phyloP scores from a whole-genome alignment of 2,888 invertebrate species.

The Parascotia fuliginaria region DNA sequence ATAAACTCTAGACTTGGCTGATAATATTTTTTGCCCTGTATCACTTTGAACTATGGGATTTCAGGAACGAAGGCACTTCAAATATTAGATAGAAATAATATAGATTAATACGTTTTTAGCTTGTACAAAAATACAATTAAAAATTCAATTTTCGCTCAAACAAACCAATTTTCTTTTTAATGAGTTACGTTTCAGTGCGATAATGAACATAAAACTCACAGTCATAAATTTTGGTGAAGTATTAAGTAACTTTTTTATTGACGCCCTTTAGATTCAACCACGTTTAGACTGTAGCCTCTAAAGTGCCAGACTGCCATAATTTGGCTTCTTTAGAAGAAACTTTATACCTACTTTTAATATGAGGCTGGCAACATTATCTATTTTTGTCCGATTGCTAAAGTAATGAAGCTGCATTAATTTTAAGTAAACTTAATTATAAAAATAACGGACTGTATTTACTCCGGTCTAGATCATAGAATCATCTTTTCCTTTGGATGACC shows the following conservation, averaged over 20 bases:
- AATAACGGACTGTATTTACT: too few relatives aligned
- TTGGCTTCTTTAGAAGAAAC: slow-evolving; percentile 10
- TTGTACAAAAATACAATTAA: neutral
- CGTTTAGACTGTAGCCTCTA: slow-evolving; percentile 23
- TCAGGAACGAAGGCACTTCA: too few relatives aligned
- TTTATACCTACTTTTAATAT: slow-evolving; percentile 13
- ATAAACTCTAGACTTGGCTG: too few relatives aligned
- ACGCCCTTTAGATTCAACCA: slow-evolving; percentile 22
- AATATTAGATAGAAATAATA: too few relatives aligned
- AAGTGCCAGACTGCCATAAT: slow-evolving; percentile 13
- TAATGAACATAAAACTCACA: slow-evolving; percentile 21
- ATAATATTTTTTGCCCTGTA: too few relatives aligned
- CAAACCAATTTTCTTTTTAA: neutral
- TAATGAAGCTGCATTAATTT: too few relatives aligned
- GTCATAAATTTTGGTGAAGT: slow-evolving; percentile 30
- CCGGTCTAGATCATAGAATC: too few relatives aligned
- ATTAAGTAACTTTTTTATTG: slow-evolving; percentile 32
- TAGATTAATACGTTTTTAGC: too few relatives aligned
- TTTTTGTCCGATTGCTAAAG: neutral
- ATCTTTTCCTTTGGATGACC: too few relatives aligned
- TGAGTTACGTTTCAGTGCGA: neutral
- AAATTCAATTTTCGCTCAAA: neutral
- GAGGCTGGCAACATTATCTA: neutral
- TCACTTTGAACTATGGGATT: too few relatives aligned
- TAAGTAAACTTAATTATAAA: too few relatives aligned